Evolutionary conservation across 1,140 invertebrate species (phyloP).

Genomic region (Tetragonula clypearis): DNA sequence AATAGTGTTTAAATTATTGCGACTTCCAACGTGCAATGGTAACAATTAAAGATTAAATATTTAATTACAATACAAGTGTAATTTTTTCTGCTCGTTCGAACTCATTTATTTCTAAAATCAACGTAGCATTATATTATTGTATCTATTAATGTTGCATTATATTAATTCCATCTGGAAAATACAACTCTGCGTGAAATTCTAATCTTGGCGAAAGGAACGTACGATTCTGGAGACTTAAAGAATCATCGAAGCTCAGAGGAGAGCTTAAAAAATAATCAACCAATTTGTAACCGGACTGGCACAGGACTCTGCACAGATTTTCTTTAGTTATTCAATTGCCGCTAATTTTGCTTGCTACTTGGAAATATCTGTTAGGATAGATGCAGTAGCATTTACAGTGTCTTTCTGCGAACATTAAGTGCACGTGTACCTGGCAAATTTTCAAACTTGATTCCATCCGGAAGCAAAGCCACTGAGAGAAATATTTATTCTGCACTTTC

Average conservation of each 20-base stretch:
- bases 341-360: not conserved
- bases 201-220: not conserved
- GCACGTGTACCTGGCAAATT: conserved; percentile 13
- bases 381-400: not conserved
- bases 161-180: too few relatives aligned
- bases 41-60: too few relatives aligned
- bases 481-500: conserved; percentile 20
- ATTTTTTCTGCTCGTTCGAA: too few relatives aligned
- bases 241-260: not conserved
- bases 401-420: not conserved
- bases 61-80: too few relatives aligned
- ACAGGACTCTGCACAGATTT: not conserved
- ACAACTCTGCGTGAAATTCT: too few relatives aligned
- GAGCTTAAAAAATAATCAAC: not conserved
- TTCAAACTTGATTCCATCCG: conserved; percentile 1
- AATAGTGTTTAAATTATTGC: too few relatives aligned
- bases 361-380: not conserved
- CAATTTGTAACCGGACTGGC: not conserved
- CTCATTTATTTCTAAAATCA: too few relatives aligned
- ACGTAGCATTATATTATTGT: too few relatives aligned
- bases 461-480: not conserved
- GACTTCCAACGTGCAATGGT: too few relatives aligned
- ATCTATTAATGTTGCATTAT: too few relatives aligned
- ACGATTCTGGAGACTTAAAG: too few relatives aligned
- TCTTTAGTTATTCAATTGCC: not conserved